Percentiles rank a stretch among this genome's conserved stretches.
Conservation (phyloP, 2,888 invertebrate species). For the Diaphora mendica region DNA sequence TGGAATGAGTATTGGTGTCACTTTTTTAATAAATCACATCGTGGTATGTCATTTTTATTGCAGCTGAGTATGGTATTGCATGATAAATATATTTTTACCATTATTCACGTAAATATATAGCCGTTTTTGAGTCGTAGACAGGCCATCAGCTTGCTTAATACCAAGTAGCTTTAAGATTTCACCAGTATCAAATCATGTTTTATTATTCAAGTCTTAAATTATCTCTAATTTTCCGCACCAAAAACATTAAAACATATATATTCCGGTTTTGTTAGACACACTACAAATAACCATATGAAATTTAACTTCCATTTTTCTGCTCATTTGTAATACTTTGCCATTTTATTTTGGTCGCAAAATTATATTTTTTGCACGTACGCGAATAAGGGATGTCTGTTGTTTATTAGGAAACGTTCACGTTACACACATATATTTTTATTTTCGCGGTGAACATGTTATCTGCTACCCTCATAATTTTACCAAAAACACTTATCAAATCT, state of each 20-base stretch:
- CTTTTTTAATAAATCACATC: slow-evolving; percentile 7
- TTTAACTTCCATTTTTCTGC: slow-evolving; percentile 19
- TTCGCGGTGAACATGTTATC: slow-evolving; percentile 27
- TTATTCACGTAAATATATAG: not conserved
- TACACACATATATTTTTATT: slow-evolving; percentile 41
- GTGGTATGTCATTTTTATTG: not conserved
- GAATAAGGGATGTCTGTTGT: slow-evolving; percentile 47
- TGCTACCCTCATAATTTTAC: slow-evolving; percentile 40
- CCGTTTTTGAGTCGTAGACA: too few relatives aligned
- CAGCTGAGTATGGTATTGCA: not conserved
- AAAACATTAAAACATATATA: too few relatives aligned
- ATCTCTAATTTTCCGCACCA: not conserved
- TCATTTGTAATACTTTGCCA: slow-evolving; percentile 23
- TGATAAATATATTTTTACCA: not conserved
- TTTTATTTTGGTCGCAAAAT: slow-evolving; percentile 42
- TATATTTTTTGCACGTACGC: slow-evolving; percentile 53
- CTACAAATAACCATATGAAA: slow-evolving; percentile 19
- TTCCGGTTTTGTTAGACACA: slow-evolving; percentile 14
- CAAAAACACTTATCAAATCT: slow-evolving; percentile 29
- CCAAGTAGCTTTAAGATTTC: too few relatives aligned
- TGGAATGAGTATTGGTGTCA: not conserved
- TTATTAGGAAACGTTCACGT: slow-evolving; percentile 45
- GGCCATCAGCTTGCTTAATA: too few relatives aligned
- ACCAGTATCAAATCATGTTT: too few relatives aligned
- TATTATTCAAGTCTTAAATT: not conserved